phyloP scores from a whole-genome alignment of 2,113 vertebrate genomes.

The Mystacornis crossleyi region DNA sequence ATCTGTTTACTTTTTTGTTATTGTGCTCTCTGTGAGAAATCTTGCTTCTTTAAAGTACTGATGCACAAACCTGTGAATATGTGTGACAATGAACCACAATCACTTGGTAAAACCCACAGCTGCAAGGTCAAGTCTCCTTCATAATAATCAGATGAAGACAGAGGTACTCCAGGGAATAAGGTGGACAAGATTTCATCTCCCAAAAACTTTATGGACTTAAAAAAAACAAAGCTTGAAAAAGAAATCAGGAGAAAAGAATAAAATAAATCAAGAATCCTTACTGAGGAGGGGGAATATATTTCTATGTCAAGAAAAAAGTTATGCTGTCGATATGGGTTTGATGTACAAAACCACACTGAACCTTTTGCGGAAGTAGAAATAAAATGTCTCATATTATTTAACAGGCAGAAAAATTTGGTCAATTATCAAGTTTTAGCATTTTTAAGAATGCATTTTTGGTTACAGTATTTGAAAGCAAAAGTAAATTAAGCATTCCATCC shows the following conservation, averaged over 20 bases:
- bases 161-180: neutral
- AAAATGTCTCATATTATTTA: neutral
- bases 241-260: neutral
- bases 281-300: neutral
- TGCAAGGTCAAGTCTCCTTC: neutral
- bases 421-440: neutral
- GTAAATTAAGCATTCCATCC: neutral
- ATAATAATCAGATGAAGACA: neutral
- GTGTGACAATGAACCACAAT: neutral
- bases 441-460: neutral
- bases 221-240: neutral
- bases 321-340: neutral
- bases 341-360: neutral
- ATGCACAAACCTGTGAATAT: neutral
- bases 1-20: conserved; percentile 7
- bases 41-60: neutral
- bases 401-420: neutral
- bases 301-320: neutral
- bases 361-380: neutral
- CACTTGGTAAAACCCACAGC: neutral
- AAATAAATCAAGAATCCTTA: neutral
- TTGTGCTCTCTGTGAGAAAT: neutral
- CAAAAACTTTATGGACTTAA: fast-evolving
- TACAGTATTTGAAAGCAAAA: neutral
- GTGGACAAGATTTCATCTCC: neutral